A percentile compares a stretch with the other conserved stretches of the same genome.
These are phyloP conservation scores for Zootermopsis nevadensis DNA, from an alignment of 2,888 invertebrate genomes.

Conservation along the genomic window DNA sequence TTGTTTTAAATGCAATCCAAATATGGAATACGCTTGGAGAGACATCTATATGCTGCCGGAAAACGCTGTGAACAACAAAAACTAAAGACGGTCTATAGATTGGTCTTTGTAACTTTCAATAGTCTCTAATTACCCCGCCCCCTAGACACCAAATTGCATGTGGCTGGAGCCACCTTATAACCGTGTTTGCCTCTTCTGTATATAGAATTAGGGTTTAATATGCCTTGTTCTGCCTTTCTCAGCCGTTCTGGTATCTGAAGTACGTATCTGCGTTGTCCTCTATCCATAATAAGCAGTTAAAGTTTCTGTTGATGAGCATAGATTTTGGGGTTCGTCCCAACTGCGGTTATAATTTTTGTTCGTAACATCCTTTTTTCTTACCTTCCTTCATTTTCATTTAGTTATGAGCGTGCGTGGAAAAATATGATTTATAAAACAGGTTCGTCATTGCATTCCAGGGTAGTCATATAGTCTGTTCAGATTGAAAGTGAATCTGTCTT, in stretches of 20 bases:
- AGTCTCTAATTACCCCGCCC: slow-evolving; percentile 43
- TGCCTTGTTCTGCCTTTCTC: neutral
- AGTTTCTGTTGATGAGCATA: slow-evolving; percentile 42
- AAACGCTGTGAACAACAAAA: neutral
- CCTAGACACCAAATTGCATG: slow-evolving; percentile 46
- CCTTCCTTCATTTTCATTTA: slow-evolving; percentile 13
- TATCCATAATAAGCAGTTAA: slow-evolving; percentile 42
- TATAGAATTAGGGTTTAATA: slow-evolving; percentile 39
- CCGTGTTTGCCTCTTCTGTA: slow-evolving; percentile 20
- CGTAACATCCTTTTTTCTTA: slow-evolving; percentile 17
- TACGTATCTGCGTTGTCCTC: slow-evolving; percentile 31
- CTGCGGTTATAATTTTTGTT: slow-evolving; percentile 42
- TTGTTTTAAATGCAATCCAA: neutral
- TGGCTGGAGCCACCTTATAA: slow-evolving; percentile 21
- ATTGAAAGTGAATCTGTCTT: too few species aligned
- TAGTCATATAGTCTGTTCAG: neutral
- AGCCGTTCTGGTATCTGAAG: slow-evolving; percentile 8
- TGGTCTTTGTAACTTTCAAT: slow-evolving; percentile 32
- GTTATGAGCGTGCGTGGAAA: neutral
- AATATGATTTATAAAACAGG: slow-evolving; percentile 18
- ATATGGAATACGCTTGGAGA: neutral
- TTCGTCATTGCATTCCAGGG: neutral
- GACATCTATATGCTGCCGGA: neutral
- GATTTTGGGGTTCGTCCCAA: slow-evolving; percentile 43
- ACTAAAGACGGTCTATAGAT: slow-evolving; percentile 8